Percentiles rank a stretch among this genome's conserved stretches.
Conservation (phyloP, 2,797 vertebrate genomes). For the Channallabes apus region DNA sequence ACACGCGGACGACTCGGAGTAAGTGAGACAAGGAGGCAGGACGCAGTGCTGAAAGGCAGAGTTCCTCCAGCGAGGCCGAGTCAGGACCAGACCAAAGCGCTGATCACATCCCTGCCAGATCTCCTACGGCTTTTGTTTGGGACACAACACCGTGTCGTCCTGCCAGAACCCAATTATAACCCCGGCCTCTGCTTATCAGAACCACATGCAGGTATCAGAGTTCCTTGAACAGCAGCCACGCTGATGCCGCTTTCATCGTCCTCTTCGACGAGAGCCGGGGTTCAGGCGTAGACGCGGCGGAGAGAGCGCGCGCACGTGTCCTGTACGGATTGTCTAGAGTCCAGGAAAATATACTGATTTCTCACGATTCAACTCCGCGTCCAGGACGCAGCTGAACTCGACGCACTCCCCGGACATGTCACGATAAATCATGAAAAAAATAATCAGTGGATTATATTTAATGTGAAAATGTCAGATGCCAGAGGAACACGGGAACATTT, state of each 20-base stretch:
- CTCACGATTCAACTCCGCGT: not conserved
- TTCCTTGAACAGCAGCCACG: slow-evolving; percentile 48
- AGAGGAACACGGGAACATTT: slow-evolving; percentile 12
- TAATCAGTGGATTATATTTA: not conserved
- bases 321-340: not conserved
- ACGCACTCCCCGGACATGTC: not conserved
- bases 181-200: slow-evolving; percentile 70
- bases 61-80: slow-evolving; percentile 63
- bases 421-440: not conserved
- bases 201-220: slow-evolving; percentile 66
- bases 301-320: slow-evolving; percentile 33
- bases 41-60: slow-evolving; percentile 64
- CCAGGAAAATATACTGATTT: not conserved
- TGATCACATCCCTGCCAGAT: slow-evolving; percentile 67
- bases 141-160: slow-evolving; percentile 21
- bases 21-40: slow-evolving; percentile 37
- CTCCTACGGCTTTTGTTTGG: slow-evolving; percentile 69
- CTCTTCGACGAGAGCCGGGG: slow-evolving; percentile 28
- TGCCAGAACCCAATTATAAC: slow-evolving; percentile 67
- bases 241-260: slow-evolving; percentile 15
- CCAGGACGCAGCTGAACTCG: slow-evolving; percentile 6
- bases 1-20: slow-evolving; percentile 43
- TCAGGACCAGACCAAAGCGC: slow-evolving; percentile 60
- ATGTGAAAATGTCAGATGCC: slow-evolving; percentile 1
- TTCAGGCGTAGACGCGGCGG: slow-evolving; percentile 17